Evolutionary conservation across 2,797 vertebrate species (phyloP).

Genomic region (Hoplostethus atlanticus): DNA sequence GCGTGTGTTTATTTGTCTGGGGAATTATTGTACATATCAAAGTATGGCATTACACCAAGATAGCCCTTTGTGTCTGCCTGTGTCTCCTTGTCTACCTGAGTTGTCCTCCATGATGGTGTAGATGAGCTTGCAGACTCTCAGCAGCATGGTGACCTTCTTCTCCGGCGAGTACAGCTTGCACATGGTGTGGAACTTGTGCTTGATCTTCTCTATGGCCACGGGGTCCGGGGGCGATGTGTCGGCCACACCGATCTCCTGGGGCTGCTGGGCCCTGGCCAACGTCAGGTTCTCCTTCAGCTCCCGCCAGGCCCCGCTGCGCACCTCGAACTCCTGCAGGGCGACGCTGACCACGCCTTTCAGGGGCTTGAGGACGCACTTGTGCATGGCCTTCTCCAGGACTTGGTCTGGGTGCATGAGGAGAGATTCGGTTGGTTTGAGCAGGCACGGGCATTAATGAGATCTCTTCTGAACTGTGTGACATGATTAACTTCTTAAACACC

Average conservation of each 20-base stretch:
- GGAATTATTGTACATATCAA: no score
- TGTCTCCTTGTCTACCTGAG: slow-evolving; percentile 49
- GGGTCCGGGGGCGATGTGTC: slow-evolving; percentile 86
- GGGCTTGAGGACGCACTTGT: slow-evolving; percentile 94
- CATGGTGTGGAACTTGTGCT: slow-evolving; percentile 91
- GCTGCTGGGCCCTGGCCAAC: slow-evolving; percentile 87
- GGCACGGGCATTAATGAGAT: no score
- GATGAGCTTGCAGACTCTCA: slow-evolving; percentile 90
- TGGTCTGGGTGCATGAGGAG: slow-evolving; percentile 79
- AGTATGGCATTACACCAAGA: no score
- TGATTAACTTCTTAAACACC: not conserved
- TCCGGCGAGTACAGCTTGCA: slow-evolving; percentile 93
- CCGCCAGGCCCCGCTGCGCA: slow-evolving; percentile 86
- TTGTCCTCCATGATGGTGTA: slow-evolving; percentile 85
- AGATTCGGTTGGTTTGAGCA: no score
- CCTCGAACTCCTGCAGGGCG: slow-evolving; percentile 89
- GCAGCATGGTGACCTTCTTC: slow-evolving; percentile 90
- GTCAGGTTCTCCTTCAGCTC: slow-evolving; percentile 90
- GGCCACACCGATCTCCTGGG: slow-evolving; percentile 90
- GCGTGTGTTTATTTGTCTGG: not conserved
- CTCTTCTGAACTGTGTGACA: not conserved
- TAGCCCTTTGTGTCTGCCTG: not conserved
- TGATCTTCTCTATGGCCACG: slow-evolving; percentile 91
- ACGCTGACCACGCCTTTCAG: slow-evolving; percentile 87
- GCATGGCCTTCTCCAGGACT: slow-evolving; percentile 94